Conservation (phyloP, 2,888 invertebrate species). For the Amblyjoppa proteus region DNA sequence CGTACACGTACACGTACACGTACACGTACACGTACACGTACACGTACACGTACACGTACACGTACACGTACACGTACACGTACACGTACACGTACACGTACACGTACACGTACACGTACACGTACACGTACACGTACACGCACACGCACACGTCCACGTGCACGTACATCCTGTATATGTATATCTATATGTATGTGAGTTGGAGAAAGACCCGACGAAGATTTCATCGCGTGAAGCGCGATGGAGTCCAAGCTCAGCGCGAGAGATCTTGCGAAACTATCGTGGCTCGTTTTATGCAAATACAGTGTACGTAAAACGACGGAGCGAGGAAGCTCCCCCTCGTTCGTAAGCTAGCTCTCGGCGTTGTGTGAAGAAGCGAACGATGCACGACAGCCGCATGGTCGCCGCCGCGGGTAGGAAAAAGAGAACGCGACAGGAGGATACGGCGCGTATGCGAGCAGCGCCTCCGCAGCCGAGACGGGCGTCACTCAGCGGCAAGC, state of each 20-base stretch:
- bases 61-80: neutral
- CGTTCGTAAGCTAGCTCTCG: neutral
- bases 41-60: neutral
- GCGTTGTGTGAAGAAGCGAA: slow-evolving; percentile 42
- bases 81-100: no score
- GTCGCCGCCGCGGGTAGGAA: neutral
- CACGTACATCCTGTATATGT: no score
- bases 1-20: neutral
- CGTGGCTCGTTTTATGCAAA: slow-evolving; percentile 64
- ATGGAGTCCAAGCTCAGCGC: slow-evolving; percentile 50
- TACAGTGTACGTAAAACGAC: slow-evolving; percentile 31
- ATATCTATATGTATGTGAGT: neutral
- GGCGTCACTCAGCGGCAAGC: neutral
- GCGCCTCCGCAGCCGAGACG: neutral
- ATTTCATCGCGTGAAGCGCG: slow-evolving; percentile 52
- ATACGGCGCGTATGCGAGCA: slow-evolving; percentile 5
- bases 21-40: neutral
- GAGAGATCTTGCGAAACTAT: slow-evolving; percentile 64
- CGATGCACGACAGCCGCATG: neutral
- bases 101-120: neutral
- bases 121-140: neutral
- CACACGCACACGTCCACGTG: neutral
- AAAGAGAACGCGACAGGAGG: slow-evolving; percentile 29
- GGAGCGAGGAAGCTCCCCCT: slow-evolving; percentile 24
- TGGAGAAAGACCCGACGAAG: slow-evolving; percentile 31